These are phyloP conservation scores for Germaria angustata DNA, from an alignment of 2,888 invertebrate genomes.

Conservation along the genomic window DNA sequence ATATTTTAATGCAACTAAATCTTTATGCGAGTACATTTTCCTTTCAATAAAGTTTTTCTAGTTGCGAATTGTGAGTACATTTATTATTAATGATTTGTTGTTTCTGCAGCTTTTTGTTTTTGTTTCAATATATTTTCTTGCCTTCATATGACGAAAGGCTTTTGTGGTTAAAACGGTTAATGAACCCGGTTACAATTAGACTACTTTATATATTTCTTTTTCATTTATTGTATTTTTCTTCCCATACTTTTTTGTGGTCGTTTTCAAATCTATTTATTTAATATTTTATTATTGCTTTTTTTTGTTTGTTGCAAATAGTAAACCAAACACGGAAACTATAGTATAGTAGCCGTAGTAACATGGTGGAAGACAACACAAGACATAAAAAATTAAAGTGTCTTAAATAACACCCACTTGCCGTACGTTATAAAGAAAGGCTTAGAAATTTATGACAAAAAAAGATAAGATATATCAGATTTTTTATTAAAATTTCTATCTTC, in stretches of 20 bases:
- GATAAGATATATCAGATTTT: neutral
- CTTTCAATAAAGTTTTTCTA: neutral
- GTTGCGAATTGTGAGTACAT: neutral
- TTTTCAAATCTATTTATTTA: neutral
- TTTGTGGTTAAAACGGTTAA: slow-evolving; percentile 64
- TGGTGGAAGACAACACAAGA: slow-evolving; percentile 43
- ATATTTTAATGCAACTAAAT: neutral
- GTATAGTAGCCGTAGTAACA: slow-evolving; percentile 21
- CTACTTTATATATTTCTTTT: slow-evolving; percentile 14
- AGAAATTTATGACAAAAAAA: slow-evolving; percentile 14
- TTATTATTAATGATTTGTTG: slow-evolving; percentile 24
- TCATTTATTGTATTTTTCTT: neutral
- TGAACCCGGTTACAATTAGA: slow-evolving; percentile 67
- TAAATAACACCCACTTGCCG: slow-evolving; percentile 51
- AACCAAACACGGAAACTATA: slow-evolving; percentile 40
- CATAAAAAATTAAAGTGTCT: slow-evolving; percentile 39
- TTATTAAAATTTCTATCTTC: neutral
- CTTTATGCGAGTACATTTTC: neutral
- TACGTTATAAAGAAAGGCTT: slow-evolving; percentile 7
- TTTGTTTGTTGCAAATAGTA: slow-evolving; percentile 5
- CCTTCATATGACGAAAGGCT: slow-evolving; percentile 56
- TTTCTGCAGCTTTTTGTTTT: neutral
- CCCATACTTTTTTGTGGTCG: slow-evolving; percentile 25
- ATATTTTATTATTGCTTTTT: neutral
- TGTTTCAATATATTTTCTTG: slow-evolving; percentile 41